Evolutionary conservation across 2,113 vertebrate species (phyloP).

Genomic region (Gallinago paraguaiae): DNA sequence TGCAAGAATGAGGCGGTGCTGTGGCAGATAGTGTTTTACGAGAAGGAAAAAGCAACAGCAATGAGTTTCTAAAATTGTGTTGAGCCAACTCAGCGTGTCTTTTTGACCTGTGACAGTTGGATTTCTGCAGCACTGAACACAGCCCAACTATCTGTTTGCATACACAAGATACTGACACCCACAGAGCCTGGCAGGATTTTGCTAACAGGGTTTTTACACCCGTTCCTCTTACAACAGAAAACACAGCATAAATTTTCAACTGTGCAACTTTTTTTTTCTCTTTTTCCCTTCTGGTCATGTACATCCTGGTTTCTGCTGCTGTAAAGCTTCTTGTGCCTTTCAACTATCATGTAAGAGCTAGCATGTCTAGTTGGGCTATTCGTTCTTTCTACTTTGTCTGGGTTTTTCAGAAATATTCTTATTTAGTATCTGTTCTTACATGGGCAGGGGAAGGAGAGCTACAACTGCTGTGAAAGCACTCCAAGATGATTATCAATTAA

Average conservation of each 20-base stretch:
- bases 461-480: neutral
- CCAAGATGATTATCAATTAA: neutral
- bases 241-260: neutral
- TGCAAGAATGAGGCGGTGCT: neutral
- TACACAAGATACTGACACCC: neutral
- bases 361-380: neutral
- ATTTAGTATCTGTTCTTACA: neutral
- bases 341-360: neutral
- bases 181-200: neutral
- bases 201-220: neutral
- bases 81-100: neutral
- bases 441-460: neutral
- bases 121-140: neutral
- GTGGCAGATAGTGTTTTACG: neutral
- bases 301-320: neutral
- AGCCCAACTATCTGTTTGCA: neutral
- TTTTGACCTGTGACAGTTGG: neutral
- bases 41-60: neutral
- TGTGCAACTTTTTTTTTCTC: neutral
- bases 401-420: neutral
- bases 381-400: neutral
- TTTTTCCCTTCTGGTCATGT: neutral
- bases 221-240: neutral
- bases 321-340: neutral
- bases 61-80: neutral